A percentile compares a stretch with the other conserved stretches of the same genome.
Evolutionary conservation across 2,797 vertebrate species (phyloP).

Genomic region (Darevskia nairensis): DNA sequence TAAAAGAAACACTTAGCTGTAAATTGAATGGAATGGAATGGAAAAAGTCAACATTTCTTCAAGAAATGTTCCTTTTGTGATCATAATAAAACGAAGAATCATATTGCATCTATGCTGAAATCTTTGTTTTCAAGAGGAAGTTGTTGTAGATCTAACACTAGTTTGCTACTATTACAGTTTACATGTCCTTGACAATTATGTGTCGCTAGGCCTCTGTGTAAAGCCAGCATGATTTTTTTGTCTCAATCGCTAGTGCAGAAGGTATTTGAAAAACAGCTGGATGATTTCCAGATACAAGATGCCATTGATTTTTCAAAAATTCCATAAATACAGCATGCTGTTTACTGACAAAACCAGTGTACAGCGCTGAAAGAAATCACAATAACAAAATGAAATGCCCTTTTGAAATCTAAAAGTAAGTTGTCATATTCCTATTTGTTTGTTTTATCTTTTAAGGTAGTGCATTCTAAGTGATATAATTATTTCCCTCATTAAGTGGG

Average conservation of each 20-base stretch:
- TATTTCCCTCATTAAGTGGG: constrained; percentile 59
- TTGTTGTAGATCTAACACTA: constrained; percentile 14
- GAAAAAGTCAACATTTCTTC: background rate
- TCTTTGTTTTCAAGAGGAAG: constrained; percentile 27
- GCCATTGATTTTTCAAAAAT: constrained; percentile 41
- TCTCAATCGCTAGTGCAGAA: constrained; percentile 17
- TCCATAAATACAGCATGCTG: constrained; percentile 1
- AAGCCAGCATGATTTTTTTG: constrained; percentile 19
- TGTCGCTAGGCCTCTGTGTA: background rate
- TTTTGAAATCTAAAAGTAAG: too few species aligned
- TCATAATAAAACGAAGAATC: background rate
- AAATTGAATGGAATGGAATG: background rate
- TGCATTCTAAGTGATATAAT: constrained; percentile 58
- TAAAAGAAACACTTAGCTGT: background rate
- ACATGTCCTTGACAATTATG: background rate
- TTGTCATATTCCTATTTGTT: background rate
- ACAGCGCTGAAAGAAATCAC: background rate
- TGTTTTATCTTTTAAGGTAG: constrained; percentile 28
- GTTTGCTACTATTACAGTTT: background rate
- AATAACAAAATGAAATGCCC: background rate
- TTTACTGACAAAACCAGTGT: constrained; percentile 14
- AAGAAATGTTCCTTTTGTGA: background rate
- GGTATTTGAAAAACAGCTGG: constrained; percentile 24
- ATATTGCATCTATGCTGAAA: background rate
- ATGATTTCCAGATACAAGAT: constrained; percentile 45